These are phyloP conservation scores for Acyrthosiphon pisum DNA, from an alignment of 1,140 invertebrate genomes.

Conservation along the genomic window DNA sequence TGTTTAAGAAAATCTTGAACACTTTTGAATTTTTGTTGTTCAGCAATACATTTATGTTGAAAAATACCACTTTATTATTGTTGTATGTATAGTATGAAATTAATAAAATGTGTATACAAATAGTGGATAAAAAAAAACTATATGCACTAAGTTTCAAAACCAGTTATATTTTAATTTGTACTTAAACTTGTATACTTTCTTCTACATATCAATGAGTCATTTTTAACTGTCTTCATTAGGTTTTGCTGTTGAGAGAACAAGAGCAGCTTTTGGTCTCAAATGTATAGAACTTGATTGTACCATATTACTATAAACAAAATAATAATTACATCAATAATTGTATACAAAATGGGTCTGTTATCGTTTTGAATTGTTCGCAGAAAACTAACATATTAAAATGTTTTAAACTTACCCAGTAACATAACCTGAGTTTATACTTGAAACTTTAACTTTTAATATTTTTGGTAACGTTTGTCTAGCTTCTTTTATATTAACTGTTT, in stretches of 20 bases:
- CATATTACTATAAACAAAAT: background rate
- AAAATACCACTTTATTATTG: too few relatives aligned
- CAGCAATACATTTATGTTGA: background rate
- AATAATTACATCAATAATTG: background rate
- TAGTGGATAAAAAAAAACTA: background rate
- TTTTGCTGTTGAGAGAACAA: conserved; percentile 55
- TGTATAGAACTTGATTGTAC: background rate
- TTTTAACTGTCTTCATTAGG: background rate
- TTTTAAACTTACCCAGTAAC: conserved; percentile 34
- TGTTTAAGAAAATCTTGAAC: background rate
- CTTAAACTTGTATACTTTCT: background rate
- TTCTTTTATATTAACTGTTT: conserved; percentile 20
- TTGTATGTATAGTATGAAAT: too few relatives aligned
- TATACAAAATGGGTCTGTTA: background rate
- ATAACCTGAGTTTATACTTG: conserved; percentile 39
- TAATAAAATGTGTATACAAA: too few relatives aligned
- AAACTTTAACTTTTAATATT: conserved; percentile 27
- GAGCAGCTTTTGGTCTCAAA: conserved; percentile 54
- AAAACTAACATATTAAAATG: background rate
- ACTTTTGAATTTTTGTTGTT: background rate
- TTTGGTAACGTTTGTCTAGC: conserved; percentile 42
- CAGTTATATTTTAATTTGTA: background rate
- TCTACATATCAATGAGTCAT: background rate
- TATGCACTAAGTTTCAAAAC: background rate
- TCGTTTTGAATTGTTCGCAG: background rate